These are phyloP conservation scores for Ormyrus pomaceus DNA, from an alignment of 2,888 invertebrate genomes.

Conservation along the genomic window DNA sequence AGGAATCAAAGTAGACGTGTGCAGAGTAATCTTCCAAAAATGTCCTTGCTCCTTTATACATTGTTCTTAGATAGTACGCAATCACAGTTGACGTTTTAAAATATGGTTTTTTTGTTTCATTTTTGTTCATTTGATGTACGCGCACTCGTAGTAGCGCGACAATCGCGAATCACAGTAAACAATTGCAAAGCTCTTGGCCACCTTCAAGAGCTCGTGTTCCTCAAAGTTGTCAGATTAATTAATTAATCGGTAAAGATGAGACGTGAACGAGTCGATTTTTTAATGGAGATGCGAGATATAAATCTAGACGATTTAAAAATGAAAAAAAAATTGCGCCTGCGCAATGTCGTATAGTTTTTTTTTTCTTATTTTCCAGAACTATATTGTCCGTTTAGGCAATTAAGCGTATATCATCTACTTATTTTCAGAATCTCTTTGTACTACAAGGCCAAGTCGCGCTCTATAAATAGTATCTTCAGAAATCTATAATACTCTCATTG, in stretches of 20 bases:
- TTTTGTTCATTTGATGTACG: constrained; percentile 25
- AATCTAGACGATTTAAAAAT: constrained; percentile 27
- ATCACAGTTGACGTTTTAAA: constrained; percentile 50
- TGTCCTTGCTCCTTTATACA: constrained; percentile 37
- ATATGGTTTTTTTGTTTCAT: constrained; percentile 26
- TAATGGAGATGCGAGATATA: constrained; percentile 18
- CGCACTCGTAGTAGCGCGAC: constrained; percentile 21
- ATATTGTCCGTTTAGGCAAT: constrained; percentile 70
- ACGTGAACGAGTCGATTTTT: constrained; percentile 5
- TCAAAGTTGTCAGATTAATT: constrained; percentile 20
- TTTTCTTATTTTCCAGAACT: constrained; percentile 53
- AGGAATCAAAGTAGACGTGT: constrained; percentile 29
- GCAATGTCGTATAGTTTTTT: constrained; percentile 61
- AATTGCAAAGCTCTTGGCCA: constrained; percentile 38
- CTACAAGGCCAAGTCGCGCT: constrained; percentile 64
- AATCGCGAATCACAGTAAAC: constrained; percentile 58
- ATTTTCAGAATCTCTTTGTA: constrained; percentile 62
- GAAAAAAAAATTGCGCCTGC: constrained; percentile 68
- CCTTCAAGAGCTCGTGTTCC: constrained; percentile 31
- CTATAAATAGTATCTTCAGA: constrained; percentile 47
- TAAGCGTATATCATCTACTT: constrained; percentile 63
- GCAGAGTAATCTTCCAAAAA: constrained; percentile 24
- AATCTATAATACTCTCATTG: constrained; percentile 35
- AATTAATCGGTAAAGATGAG: neutral
- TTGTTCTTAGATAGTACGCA: constrained; percentile 40